phyloP scores from a whole-genome alignment of 2,888 invertebrate species.

The Trissolcus japonicus region DNA sequence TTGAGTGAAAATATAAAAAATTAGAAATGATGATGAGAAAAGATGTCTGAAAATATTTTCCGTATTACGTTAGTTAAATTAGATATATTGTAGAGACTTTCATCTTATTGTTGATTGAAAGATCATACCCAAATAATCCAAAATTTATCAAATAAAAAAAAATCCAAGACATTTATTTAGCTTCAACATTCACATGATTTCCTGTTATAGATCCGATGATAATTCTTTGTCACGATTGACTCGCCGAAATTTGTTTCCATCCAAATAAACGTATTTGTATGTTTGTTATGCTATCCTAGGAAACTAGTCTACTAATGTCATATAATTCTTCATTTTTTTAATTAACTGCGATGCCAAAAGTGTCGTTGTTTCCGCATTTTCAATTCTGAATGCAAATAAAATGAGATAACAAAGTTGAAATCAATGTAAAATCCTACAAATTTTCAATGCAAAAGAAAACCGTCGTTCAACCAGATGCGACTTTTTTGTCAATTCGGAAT shows the following conservation, averaged over 20 bases:
- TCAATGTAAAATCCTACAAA: background rate
- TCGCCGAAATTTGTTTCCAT: constrained; percentile 16
- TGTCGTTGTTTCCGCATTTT: background rate
- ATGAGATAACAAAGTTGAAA: background rate
- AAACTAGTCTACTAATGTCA: constrained; percentile 43
- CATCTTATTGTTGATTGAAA: background rate
- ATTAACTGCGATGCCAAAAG: background rate
- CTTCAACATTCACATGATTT: constrained; percentile 13
- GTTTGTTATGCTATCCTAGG: constrained; percentile 30
- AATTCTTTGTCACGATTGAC: constrained; percentile 37
- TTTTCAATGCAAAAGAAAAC: background rate
- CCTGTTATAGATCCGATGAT: constrained; percentile 28
- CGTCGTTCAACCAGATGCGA: too few species aligned
- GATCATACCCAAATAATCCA: background rate
- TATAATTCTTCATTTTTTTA: constrained; percentile 32
- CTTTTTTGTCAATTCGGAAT: too few species aligned
- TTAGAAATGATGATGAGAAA: too few species aligned
- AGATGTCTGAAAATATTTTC: too few species aligned
- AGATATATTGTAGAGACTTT: background rate
- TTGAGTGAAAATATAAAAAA: too few species aligned
- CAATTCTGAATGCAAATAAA: background rate
- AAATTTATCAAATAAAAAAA: background rate
- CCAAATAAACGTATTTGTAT: constrained; percentile 8
- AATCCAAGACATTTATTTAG: background rate
- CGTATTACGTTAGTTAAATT: background rate